Base-by-base conservation (phyloP, 2,113 vertebrate genomes). In the Pterocles orientalis region DNA sequence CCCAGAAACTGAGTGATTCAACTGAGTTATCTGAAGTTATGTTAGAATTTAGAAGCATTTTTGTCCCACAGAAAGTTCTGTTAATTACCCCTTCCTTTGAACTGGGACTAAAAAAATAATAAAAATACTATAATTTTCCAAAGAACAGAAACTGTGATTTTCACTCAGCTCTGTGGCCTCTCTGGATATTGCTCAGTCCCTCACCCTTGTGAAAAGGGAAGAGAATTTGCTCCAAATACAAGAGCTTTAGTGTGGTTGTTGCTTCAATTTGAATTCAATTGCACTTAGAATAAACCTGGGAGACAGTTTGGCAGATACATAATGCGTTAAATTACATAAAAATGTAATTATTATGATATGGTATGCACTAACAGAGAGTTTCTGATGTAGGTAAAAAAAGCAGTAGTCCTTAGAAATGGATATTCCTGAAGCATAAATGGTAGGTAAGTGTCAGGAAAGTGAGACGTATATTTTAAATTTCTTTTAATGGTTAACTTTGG, bases 191-290 rank as follows among this genome's bases (percentile, higher is more conserved):
- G 34, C 33, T 54, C 50, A 60, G 68, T 81, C 36, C 31, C 39
- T 82, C 80, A 47, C 48, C 92, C 79, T 77, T 66, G 33, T 88
- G 69, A 91, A 95, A 96, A 96, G 50, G 50, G 80, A 96, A 60
- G 58, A 94, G 50, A 86, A 92, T 86, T 92, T 93, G 31, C 61
- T 90, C 77, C 78, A 91, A 97, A 96, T 23, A 86, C 53, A 96
- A 92, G 65, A 61, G 65, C 75, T 96, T 94, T 86, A 93, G n/a
- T 72, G 71, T 97, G 94, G 86, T 92, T 94, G 94, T 33, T 86
- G 60, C 82, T 97, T 97, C 94, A 91, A 60, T 95, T 95, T 96
- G 80, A 97, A 94, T 96, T 95, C 57, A 96, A 83, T 82, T 97
- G 71, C 96, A 94, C 80, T 95, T 87, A 36, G 43, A 92, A 77